Conservation (phyloP, 2,113 vertebrate genomes). For the Hypanus sabinus region DNA sequence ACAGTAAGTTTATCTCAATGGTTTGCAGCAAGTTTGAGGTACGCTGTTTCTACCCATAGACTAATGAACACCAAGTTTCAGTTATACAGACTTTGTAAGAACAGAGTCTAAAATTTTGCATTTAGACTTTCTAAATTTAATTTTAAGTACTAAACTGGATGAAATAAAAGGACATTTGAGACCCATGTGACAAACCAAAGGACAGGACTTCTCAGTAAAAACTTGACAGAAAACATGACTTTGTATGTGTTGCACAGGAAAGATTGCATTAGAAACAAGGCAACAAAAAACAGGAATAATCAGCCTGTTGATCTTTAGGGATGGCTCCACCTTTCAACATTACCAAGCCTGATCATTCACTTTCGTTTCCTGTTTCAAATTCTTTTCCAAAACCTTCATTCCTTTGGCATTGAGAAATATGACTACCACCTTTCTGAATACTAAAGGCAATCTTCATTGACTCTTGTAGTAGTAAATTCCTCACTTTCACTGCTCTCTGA, state of each 20-base stretch:
- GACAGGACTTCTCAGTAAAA: background rate
- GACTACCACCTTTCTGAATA: no score
- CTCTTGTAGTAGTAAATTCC: no score
- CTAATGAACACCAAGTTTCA: background rate
- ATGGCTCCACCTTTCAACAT: no score
- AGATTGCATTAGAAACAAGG: background rate
- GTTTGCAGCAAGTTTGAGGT: background rate
- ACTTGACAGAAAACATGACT: background rate
- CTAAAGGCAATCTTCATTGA: no score
- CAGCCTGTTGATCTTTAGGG: no score
- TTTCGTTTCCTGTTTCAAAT: no score
- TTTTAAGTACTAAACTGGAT: background rate
- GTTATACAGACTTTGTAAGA: background rate
- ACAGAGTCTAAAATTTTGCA: background rate
- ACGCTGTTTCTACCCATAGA: background rate
- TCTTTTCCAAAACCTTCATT: no score
- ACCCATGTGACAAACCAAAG: background rate
- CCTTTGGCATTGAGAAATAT: no score
- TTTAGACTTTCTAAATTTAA: background rate
- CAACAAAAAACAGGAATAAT: background rate
- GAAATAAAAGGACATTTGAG: background rate
- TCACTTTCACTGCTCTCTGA: no score
- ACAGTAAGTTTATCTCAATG: background rate
- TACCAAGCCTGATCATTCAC: no score
- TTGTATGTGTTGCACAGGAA: background rate